Conservation (phyloP, 2,797 vertebrate genomes). For the Notamacropus eugenii region DNA sequence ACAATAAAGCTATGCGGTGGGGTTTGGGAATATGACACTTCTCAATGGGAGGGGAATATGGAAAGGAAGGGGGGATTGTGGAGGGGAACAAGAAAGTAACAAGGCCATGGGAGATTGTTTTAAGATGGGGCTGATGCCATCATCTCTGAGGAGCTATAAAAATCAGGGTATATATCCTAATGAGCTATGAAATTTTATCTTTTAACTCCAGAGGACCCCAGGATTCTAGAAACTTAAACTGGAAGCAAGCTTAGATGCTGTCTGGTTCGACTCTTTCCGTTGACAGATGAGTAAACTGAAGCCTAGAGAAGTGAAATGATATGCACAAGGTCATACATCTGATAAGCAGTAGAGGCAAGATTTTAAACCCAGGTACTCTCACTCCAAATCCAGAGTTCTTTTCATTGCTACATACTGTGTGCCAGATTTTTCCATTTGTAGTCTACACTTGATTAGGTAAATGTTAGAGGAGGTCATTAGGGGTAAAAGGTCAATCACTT, state of each 20-base stretch:
- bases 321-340: neutral
- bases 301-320: neutral
- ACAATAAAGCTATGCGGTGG: slow-evolving; percentile 79
- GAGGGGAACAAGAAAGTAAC: slow-evolving; percentile 54
- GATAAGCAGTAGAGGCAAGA: neutral
- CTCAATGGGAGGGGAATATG: slow-evolving; percentile 50
- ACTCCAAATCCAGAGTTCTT: neutral
- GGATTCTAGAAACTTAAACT: neutral
- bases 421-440: neutral
- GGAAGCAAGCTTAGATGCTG: neutral
- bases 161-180: neutral
- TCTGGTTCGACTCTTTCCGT: neutral
- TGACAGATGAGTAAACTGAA: neutral
- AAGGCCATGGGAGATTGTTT: slow-evolving; percentile 56
- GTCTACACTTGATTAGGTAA: neutral
- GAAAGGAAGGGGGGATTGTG: slow-evolving; percentile 36
- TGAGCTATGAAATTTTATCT: neutral
- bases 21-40: slow-evolving; percentile 79
- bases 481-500: slow-evolving; percentile 3
- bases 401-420: neutral
- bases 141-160: slow-evolving; percentile 48
- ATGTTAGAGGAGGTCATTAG: neutral
- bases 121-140: slow-evolving; percentile 36
- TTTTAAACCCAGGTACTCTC: neutral
- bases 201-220: neutral